Evolutionary conservation across 2,888 invertebrate species (phyloP), one percentile per base, ranked within the genome.

Genomic region (Hylaea fasciaria): DNA sequence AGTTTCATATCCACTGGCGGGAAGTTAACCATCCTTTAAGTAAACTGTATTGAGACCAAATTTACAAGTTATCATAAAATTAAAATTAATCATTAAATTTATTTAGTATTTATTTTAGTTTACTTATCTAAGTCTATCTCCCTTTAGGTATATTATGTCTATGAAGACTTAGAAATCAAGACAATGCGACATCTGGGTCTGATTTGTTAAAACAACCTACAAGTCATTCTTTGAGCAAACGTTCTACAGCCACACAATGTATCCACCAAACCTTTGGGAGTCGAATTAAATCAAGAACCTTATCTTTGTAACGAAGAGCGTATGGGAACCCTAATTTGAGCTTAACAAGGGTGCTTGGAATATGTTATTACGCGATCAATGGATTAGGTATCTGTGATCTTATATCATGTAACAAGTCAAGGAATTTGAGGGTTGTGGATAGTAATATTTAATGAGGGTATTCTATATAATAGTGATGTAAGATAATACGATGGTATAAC

Each of bases 261-360:
- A 29, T 48, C 28, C 5, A 28, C 44, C 53, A 51, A 54, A 46
- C 52, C 53, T 43, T 55, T 8, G 45, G 52, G 55, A 44, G 48
- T 54, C 64, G 62, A 63, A 68, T 72, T 65, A 70, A 68, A 56
- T 56, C 61, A 61, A 52, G 48, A 12, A 17, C 61, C 52, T 56
- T 60, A 60, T 54, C 57, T 60, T 43, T 43, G 52, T 50, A 53
- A 56, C 78, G 79, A 78, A 80, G 77, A 72, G 72, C 37, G 51
- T 56, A 48, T 62, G 61, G 56, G 28, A 22, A 57, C 61, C 61
- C 61, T 62, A 62, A 62, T 62, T 82, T 76, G 76, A 85, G 78
- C 83, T 87, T 86, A 87, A 89, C 88, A 86, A 89, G 89, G 88
- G 86, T 83, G 80, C 85, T 87, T 84, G 84, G 88, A 87, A 89